These are phyloP conservation scores for Trialeurodes vaporariorum DNA, from an alignment of 1,140 invertebrate species.

Conservation along the genomic window DNA sequence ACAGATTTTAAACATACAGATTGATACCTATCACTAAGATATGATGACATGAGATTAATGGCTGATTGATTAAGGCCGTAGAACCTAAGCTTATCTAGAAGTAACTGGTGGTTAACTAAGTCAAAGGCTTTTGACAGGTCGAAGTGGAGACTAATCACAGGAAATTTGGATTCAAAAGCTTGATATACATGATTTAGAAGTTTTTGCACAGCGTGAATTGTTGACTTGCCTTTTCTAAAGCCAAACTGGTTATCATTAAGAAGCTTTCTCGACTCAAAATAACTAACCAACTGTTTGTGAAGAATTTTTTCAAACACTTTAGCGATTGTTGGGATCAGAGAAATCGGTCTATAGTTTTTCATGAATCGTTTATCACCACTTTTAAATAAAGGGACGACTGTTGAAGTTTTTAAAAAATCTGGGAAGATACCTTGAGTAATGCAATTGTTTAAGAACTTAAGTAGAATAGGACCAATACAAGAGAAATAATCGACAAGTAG, in stretches of 20 bases:
- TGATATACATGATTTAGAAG: neutral
- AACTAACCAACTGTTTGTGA: neutral
- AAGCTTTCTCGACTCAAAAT: conserved; percentile 2
- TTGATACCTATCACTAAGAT: too few species aligned
- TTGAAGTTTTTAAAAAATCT: neutral
- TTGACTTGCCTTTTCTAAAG: conserved; percentile 2
- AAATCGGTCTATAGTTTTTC: conserved; percentile 5
- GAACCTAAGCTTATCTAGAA: too few species aligned
- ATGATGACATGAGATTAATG: too few species aligned
- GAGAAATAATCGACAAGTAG: neutral
- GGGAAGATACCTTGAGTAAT: neutral
- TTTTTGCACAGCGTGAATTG: conserved; percentile 2
- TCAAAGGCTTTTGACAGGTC: too few species aligned
- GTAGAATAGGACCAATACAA: neutral
- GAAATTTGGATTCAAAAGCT: neutral
- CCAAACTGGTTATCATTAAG: conserved; percentile 5
- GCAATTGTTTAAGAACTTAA: neutral
- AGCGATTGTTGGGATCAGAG: neutral
- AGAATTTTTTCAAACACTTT: conserved; percentile 10
- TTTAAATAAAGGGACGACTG: neutral
- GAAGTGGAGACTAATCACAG: neutral
- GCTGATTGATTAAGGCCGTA: too few species aligned
- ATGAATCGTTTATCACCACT: neutral
- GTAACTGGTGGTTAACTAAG: too few species aligned
- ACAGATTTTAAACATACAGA: too few species aligned